Conservation (phyloP, 2,888 invertebrate species). For the Adineta ricciae region DNA sequence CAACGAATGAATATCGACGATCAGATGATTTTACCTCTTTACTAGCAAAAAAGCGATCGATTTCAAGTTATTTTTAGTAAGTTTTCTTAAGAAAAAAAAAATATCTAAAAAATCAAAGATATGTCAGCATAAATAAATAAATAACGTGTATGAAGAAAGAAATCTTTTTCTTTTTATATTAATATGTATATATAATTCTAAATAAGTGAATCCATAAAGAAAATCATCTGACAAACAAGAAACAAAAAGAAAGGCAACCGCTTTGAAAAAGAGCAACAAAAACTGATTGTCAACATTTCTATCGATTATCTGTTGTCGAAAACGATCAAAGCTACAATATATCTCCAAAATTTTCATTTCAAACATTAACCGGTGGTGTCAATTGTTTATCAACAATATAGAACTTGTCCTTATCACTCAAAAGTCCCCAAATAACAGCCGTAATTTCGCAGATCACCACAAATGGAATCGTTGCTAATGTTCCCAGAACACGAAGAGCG, state of each 20-base stretch:
- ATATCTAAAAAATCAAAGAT: neutral
- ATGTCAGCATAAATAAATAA: neutral
- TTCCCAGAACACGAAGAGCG: conserved; percentile 69
- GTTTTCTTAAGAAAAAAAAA: too few relatives aligned
- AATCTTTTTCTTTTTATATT: neutral
- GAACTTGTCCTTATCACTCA: conserved; percentile 88
- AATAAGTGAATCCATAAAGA: neutral
- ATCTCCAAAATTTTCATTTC: neutral
- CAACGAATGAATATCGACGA: too few relatives aligned
- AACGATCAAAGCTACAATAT: neutral
- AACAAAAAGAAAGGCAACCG: neutral
- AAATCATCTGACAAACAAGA: neutral
- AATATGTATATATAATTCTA: neutral
- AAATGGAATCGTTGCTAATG: conserved; percentile 78
- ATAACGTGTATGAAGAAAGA: neutral
- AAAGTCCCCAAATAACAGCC: conserved; percentile 82
- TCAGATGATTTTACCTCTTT: too few relatives aligned
- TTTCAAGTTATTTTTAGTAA: neutral
- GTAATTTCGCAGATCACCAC: conserved; percentile 86
- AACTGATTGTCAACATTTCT: neutral
- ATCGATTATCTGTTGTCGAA: neutral
- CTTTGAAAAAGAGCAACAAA: neutral
- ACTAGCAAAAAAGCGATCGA: too few relatives aligned
- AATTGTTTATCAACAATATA: conserved; percentile 79
- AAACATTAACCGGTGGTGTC: neutral